A percentile compares a stretch with the other conserved stretches of the same genome.
Conservation (phyloP, 2,113 vertebrate genomes). For the Anoura caudifer region DNA sequence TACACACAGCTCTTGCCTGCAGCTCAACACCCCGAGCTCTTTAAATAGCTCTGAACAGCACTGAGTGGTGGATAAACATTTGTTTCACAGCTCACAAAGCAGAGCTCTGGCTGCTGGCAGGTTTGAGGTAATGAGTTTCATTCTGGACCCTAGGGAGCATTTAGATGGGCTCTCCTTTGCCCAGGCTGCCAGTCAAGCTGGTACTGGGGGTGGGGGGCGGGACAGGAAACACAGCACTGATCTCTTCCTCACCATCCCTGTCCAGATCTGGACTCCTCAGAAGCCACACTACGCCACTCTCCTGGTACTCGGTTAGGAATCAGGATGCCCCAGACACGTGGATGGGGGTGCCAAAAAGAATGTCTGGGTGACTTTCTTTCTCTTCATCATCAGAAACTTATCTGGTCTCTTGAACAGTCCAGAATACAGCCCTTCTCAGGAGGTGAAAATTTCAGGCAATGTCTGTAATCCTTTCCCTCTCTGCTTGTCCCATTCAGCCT, state of each 20-base stretch:
- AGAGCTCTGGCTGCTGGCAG: conserved; percentile 83
- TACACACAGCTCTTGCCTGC: conserved; percentile 56
- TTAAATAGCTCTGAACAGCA: conserved; percentile 77
- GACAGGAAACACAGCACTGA: neutral
- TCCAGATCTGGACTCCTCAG: conserved; percentile 47
- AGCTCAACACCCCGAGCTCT: conserved; percentile 75
- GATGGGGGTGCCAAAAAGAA: neutral
- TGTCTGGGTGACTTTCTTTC: neutral
- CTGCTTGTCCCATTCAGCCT: rapidly evolving
- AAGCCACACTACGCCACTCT: conserved; percentile 18
- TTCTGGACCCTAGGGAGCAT: conserved; percentile 80
- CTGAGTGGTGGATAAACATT: conserved; percentile 85
- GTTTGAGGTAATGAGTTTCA: conserved; percentile 83
- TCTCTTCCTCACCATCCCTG: conserved; percentile 57
- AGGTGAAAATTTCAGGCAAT: neutral
- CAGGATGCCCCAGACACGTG: neutral
- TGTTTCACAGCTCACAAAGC: conserved; percentile 88
- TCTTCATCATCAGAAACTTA: neutral
- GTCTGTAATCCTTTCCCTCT: too few species aligned
- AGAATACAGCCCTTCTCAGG: neutral
- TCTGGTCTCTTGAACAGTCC: neutral
- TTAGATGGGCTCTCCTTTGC: conserved; percentile 81
- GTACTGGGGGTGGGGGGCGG: conserved; percentile 25
- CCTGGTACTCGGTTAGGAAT: neutral
- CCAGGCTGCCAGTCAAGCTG: conserved; percentile 82